Conservation (phyloP, 2,113 vertebrate species). For the Jacana jacana region DNA sequence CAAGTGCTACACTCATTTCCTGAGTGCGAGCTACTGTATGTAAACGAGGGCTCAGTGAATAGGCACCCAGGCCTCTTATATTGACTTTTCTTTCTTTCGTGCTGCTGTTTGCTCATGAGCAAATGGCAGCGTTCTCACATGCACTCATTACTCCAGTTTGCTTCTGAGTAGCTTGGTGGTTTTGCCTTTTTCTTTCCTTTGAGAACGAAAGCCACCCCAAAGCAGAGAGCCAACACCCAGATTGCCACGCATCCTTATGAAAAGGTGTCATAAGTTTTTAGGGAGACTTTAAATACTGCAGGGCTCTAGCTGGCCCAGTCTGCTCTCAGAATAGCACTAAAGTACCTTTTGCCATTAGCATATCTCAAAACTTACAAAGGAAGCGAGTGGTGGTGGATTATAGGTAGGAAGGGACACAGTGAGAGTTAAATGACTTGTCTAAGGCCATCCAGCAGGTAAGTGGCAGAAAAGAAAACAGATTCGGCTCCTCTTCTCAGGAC, state of each 20-base stretch:
- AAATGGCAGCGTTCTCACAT: slow-evolving; percentile 34
- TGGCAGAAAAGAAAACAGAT: slow-evolving; percentile 10
- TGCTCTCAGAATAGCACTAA: not conserved
- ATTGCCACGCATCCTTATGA: accelerated
- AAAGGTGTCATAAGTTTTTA: not conserved
- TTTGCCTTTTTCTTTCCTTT: not conserved
- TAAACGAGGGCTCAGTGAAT: not conserved
- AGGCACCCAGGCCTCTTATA: not conserved
- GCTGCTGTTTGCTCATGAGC: slow-evolving; percentile 25
- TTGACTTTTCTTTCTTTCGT: slow-evolving; percentile 46
- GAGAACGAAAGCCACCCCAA: not conserved
- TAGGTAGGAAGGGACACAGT: not conserved
- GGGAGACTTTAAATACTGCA: not conserved
- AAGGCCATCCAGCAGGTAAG: slow-evolving; percentile 13
- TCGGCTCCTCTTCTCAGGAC: not conserved
- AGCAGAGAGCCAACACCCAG: not conserved
- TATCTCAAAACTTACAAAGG: not conserved
- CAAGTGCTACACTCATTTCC: slow-evolving; percentile 48
- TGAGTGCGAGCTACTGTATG: not conserved
- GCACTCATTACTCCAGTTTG: not conserved
- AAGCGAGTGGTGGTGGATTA: not conserved
- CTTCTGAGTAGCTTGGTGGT: not conserved
- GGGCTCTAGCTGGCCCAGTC: not conserved
- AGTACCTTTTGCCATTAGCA: not conserved
- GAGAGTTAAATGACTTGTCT: slow-evolving; percentile 2